Evolutionary conservation across 2,113 vertebrate species (phyloP).

Genomic region (Phrynosoma platyrhinos): DNA sequence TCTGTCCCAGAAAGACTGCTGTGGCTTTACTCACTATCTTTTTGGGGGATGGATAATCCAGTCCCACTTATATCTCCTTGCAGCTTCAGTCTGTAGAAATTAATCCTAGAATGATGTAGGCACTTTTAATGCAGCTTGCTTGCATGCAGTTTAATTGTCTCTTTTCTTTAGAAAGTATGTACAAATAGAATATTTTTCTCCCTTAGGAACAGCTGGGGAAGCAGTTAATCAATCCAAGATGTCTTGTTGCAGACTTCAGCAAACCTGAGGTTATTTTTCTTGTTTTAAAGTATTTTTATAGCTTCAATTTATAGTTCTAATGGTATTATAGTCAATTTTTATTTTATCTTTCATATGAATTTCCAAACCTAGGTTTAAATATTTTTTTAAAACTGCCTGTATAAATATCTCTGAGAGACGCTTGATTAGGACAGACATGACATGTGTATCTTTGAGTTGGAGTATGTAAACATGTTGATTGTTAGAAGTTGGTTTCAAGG

Average conservation of each 20-base stretch:
- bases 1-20: too few relatives aligned
- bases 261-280: constrained; percentile 89
- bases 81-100: neutral
- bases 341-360: neutral
- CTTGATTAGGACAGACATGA: too few relatives aligned
- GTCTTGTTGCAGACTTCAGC: constrained; percentile 91
- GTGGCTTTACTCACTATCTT: neutral
- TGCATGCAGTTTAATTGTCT: neutral
- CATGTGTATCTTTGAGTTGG: too few relatives aligned
- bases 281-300: neutral
- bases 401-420: too few relatives aligned
- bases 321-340: neutral
- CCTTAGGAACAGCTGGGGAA: constrained; percentile 88
- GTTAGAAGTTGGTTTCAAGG: too few relatives aligned
- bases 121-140: neutral
- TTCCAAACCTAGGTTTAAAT: too few relatives aligned
- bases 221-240: constrained; percentile 88
- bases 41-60: neutral
- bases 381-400: too few relatives aligned
- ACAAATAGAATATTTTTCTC: constrained; percentile 11
- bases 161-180: neutral
- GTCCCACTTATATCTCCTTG: neutral
- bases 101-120: too few relatives aligned
- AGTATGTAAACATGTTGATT: too few relatives aligned
- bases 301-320: neutral